Evolutionary conservation across 2,797 vertebrate species (phyloP), one percentile per base, ranked within the genome.

Genomic region (Sebastes wilsoni): DNA sequence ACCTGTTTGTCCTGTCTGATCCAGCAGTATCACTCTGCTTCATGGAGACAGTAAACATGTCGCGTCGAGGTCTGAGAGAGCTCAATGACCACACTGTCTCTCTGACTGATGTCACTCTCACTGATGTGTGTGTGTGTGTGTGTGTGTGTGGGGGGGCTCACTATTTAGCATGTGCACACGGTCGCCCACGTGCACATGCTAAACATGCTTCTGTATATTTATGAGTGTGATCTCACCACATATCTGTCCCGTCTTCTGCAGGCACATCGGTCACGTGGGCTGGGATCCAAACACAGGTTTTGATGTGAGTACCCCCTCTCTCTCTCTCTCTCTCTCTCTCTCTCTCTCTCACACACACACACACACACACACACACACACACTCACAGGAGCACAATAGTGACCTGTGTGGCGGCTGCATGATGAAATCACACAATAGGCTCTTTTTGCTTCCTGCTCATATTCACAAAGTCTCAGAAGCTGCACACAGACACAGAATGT

Each of bases 271-370:
- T 86, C 98, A 99, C 89, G 98, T 99, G 94, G 98, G 98, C 89
- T 99, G 98, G 98, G 98, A 99, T 94, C 98, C 98, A 79, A 99
- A 99, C 94, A 99, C 98, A 83, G 98, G 98, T 87, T 99, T 99
- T 95, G 98, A 99, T 95, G 98, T 99, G 96, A 99, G 98, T 98
- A 93, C 86, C 7, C 52, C 84, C 32, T n/a, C 22, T 32, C 20
- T 49, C 1, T 8, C 42, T 1, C 16, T 18, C 27, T 42, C 38
- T 42, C 75, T 14, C 56, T 28, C 27, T 25, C 23, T 25, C 23
- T 25, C 23, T 25, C 23, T 3, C 23, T 3, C 23, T 2, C 73
- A 74, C 56, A 23, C 83, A 69, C 75, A 79, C 62, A 75, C 69
- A 36, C 79, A 73, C 87, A 73, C 46, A 71, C 67, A 61, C 66